Evolutionary conservation across 2,113 vertebrate genomes (phyloP).

Genomic region (Collichthys lucidus): DNA sequence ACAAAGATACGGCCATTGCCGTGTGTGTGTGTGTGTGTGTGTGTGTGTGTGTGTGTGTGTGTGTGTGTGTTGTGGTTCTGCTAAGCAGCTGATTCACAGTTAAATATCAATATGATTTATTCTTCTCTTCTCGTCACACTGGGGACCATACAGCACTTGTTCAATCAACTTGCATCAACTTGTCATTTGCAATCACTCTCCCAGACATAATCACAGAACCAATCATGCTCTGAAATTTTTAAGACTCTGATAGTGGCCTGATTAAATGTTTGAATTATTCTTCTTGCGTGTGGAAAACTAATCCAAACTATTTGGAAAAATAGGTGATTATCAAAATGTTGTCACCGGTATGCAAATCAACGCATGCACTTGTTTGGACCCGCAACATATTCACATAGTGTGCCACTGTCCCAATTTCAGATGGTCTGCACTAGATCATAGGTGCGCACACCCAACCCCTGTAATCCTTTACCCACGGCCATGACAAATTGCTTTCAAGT

Average conservation of each 20-base stretch:
- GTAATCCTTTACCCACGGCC: constrained; percentile 47
- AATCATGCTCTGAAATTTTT: background rate
- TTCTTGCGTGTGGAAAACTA: background rate
- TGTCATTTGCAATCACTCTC: background rate
- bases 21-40: too few relatives aligned
- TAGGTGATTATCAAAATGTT: background rate
- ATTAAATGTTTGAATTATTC: background rate
- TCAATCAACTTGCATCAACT: background rate
- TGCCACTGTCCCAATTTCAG: background rate
- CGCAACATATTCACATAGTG: background rate
- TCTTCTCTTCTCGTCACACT: background rate
- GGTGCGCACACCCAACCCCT: constrained; percentile 33
- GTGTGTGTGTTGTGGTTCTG: background rate
- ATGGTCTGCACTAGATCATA: constrained; percentile 39
- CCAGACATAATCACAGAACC: background rate
- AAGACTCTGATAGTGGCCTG: background rate
- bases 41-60: too few relatives aligned
- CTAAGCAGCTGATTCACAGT: background rate
- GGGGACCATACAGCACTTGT: background rate
- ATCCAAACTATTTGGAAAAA: background rate
- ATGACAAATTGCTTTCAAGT: constrained; percentile 66
- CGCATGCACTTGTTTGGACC: background rate
- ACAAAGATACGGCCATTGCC: background rate
- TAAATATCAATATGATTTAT: background rate
- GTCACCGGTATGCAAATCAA: background rate